These are phyloP conservation scores for Agrotis ipsilon DNA, from an alignment of 2,888 invertebrate genomes.

Conservation along the genomic window DNA sequence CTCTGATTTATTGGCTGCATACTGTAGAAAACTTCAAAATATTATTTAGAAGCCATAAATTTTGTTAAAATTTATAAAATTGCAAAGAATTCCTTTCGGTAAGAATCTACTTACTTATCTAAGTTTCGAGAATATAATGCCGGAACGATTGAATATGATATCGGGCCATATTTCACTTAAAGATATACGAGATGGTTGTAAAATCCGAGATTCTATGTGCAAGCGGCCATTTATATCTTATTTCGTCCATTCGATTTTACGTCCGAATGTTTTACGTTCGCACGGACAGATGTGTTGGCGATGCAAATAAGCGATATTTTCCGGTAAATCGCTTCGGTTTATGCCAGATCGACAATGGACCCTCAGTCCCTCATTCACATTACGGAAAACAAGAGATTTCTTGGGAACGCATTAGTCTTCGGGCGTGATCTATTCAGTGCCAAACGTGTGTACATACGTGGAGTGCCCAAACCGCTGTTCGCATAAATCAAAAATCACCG, in stretches of 20 bases:
- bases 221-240: conserved; percentile 83
- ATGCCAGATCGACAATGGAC: conserved; percentile 77
- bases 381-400: conserved; percentile 79
- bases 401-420: conserved; percentile 77
- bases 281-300: conserved; percentile 79
- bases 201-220: conserved; percentile 82
- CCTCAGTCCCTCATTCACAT: conserved; percentile 77
- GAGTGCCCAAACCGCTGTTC: conserved; percentile 67
- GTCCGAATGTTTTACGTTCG: conserved; percentile 80
- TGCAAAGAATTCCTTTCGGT: conserved; percentile 57
- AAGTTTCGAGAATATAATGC: conserved; percentile 71
- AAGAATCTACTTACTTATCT: conserved; percentile 65
- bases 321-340: conserved; percentile 81
- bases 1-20: conserved; percentile 70
- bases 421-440: conserved; percentile 73
- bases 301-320: conserved; percentile 86
- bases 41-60: conserved; percentile 71
- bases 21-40: conserved; percentile 67
- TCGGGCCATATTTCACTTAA: conserved; percentile 80
- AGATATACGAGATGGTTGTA: conserved; percentile 81
- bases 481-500: conserved; percentile 80
- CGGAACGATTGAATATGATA: conserved; percentile 78
- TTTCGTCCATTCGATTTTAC: conserved; percentile 84
- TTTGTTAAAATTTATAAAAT: conserved; percentile 65
- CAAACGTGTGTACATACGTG: conserved; percentile 65